phyloP scores from a whole-genome alignment of 2,888 invertebrate species.

The Rhodophaea formosa region DNA sequence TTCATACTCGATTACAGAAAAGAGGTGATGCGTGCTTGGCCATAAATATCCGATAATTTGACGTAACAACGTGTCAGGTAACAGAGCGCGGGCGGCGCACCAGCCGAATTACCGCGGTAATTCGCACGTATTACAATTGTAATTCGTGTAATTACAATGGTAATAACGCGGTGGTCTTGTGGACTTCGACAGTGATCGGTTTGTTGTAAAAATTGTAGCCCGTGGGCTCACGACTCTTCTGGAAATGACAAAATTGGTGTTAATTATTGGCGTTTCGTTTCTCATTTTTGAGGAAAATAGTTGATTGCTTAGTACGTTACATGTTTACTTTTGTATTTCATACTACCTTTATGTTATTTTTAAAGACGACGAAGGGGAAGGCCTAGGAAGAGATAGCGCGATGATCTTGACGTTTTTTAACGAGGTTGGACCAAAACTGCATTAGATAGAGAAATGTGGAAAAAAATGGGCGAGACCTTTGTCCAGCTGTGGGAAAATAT shows the following conservation, averaged over 20 bases:
- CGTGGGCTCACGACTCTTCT: slow-evolving; percentile 23
- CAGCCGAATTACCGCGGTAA: slow-evolving; percentile 27
- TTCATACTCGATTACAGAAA: slow-evolving; percentile 7
- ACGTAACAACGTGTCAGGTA: slow-evolving; percentile 33
- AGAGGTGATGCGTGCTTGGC: slow-evolving; percentile 25
- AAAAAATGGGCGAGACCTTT: no score
- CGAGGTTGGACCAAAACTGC: no score
- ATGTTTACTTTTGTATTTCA: no score
- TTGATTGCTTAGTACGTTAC: no score
- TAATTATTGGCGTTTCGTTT: background rate
- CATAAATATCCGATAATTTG: slow-evolving; percentile 39
- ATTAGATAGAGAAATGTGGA: no score
- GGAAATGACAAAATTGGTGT: slow-evolving; percentile 6
- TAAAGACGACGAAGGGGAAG: no score
- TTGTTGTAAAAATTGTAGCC: slow-evolving; percentile 27
- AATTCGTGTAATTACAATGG: slow-evolving; percentile 25
- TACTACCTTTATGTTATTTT: no score
- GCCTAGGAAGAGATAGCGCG: no score
- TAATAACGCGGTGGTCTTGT: slow-evolving; percentile 23
- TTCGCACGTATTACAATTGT: slow-evolving; percentile 24
- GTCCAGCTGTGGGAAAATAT: no score
- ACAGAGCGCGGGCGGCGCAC: slow-evolving; percentile 24
- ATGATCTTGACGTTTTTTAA: no score
- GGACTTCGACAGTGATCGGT: slow-evolving; percentile 35
- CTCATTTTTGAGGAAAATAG: background rate